Percentiles rank a stretch among this genome's conserved stretches.
These are phyloP conservation scores for Etia nguti DNA, from an alignment of 2,113 vertebrate species.

Conservation along the genomic window DNA sequence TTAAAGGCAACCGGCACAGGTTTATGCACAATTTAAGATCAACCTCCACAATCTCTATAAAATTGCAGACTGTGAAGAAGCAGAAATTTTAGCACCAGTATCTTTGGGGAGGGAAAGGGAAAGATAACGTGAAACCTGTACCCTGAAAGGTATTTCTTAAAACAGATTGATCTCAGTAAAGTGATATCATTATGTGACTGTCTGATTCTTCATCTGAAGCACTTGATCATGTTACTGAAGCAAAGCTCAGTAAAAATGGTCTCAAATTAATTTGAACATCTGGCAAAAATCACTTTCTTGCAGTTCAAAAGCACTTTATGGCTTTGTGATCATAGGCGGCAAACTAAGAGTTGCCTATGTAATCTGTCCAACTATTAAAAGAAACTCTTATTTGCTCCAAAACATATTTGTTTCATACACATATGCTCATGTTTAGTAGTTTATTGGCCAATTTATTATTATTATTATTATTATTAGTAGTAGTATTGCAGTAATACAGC, in stretches of 20 bases:
- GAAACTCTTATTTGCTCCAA: background rate
- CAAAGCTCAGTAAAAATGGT: slow-evolving; percentile 3
- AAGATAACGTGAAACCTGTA: background rate
- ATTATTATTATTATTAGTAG: rapidly evolving
- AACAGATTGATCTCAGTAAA: background rate
- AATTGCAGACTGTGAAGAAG: background rate
- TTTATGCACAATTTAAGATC: background rate
- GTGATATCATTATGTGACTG: slow-evolving; percentile 2
- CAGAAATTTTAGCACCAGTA: background rate
- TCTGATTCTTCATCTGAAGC: background rate
- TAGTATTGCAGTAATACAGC: background rate
- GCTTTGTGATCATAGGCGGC: background rate
- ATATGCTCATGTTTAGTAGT: background rate
- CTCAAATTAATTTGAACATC: slow-evolving; percentile 37
- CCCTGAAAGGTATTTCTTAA: background rate
- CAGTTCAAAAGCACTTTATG: background rate
- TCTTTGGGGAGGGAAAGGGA: background rate
- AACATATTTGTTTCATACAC: background rate
- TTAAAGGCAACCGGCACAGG: background rate
- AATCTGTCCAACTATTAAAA: background rate
- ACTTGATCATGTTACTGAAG: slow-evolving; percentile 8
- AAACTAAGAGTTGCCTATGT: background rate
- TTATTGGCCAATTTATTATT: background rate
- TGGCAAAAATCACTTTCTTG: background rate
- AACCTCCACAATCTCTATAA: background rate